A percentile compares a stretch with the other conserved stretches of the same genome.
These are phyloP conservation scores for Ondatra zibethicus DNA, from an alignment of 2,113 vertebrate genomes.

Conservation along the genomic window DNA sequence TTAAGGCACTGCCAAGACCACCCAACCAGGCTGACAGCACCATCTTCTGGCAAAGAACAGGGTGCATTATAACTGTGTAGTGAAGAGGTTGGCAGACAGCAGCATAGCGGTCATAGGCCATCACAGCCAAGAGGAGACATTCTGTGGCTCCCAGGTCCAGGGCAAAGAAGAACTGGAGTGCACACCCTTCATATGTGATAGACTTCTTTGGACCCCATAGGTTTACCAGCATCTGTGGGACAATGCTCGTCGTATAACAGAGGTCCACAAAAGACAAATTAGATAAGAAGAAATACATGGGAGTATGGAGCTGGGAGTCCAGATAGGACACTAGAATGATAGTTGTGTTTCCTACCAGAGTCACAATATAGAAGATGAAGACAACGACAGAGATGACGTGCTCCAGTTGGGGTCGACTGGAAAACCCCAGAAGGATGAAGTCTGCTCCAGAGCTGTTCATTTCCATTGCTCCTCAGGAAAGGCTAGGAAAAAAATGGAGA, in stretches of 20 bases:
- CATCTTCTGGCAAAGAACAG: conserved; percentile 61
- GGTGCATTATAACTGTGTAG: conserved; percentile 62
- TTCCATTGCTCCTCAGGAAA: not conserved
- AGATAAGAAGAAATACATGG: conserved; percentile 78
- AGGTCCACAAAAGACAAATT: conserved; percentile 71
- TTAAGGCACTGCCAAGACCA: conserved; percentile 37
- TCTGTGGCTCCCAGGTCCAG: conserved; percentile 67
- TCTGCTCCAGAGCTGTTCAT: not conserved
- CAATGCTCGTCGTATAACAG: conserved; percentile 62
- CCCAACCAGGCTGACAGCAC: conserved; percentile 47
- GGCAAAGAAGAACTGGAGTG: conserved; percentile 68
- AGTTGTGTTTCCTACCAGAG: conserved; percentile 53
- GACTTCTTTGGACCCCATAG: conserved; percentile 22
- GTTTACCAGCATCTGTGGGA: conserved; percentile 71
- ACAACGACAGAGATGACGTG: conserved; percentile 40
- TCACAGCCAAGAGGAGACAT: conserved; percentile 67
- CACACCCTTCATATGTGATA: conserved; percentile 56
- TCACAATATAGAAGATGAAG: conserved; percentile 64
- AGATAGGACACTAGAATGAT: conserved; percentile 59
- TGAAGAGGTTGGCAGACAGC: conserved; percentile 71
- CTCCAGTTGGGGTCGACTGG: not conserved
- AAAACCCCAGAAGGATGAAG: conserved; percentile 71
- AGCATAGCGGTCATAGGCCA: conserved; percentile 72
- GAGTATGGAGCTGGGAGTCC: conserved; percentile 61
- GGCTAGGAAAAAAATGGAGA: not conserved